phyloP scores from a whole-genome alignment of 2,888 invertebrate genomes.

The Xestia c-nigrum region DNA sequence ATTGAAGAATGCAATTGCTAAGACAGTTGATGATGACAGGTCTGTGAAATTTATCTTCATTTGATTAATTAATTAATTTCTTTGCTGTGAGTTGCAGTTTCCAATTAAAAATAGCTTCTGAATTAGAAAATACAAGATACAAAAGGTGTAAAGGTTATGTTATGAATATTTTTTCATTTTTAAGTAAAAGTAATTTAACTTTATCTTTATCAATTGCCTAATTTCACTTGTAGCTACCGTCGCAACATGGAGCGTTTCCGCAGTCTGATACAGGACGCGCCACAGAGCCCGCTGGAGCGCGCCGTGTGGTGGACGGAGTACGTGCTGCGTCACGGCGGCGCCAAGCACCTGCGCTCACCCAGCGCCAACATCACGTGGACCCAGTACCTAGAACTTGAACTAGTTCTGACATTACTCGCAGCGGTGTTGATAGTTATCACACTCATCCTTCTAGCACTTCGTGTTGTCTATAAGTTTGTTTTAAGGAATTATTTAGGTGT shows the following conservation, averaged over 20 bases:
- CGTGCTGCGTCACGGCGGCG: constrained; percentile 82
- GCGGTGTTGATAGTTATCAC: constrained; percentile 12
- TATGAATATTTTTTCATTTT: no score
- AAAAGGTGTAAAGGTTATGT: no score
- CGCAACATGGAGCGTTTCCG: constrained; percentile 40
- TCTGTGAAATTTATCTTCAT: neutral
- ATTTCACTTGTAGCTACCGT: constrained; percentile 48
- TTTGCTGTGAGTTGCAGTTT: no score
- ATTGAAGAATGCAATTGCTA: neutral
- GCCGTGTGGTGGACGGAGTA: constrained; percentile 82
- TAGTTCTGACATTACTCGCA: constrained; percentile 46
- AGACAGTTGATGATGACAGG: neutral
- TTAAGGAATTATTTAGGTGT: constrained; percentile 8
- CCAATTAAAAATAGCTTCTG: no score
- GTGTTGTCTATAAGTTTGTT: constrained; percentile 3
- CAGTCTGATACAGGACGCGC: constrained; percentile 48
- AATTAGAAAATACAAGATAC: no score
- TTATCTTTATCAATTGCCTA: no score
- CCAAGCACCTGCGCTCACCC: constrained; percentile 79
- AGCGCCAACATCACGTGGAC: constrained; percentile 70
- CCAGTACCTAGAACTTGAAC: constrained; percentile 69
- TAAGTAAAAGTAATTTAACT: no score
- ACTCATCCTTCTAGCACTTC: neutral
- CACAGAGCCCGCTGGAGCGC: constrained; percentile 70
- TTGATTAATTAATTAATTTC: neutral